These are phyloP conservation scores for Phainopepla nitens DNA, from an alignment of 2,113 vertebrate genomes.

Conservation along the genomic window DNA sequence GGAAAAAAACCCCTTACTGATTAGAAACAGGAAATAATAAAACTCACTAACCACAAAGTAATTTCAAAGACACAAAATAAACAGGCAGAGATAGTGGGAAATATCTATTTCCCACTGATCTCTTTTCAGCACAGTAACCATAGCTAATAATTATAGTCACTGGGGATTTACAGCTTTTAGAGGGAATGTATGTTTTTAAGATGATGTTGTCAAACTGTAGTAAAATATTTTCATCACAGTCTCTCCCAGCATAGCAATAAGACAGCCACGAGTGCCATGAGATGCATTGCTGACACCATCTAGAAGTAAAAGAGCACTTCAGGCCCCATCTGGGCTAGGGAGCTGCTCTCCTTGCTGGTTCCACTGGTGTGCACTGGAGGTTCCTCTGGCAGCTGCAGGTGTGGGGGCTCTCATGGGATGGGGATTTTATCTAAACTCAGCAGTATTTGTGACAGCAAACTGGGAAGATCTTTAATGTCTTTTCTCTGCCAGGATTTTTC, in stretches of 20 bases:
- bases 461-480: background rate
- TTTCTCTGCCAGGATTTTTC: background rate
- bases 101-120: background rate
- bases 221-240: background rate
- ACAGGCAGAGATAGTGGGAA: background rate
- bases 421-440: background rate
- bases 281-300: background rate
- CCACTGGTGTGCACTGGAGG: accelerated
- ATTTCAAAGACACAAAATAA: background rate
- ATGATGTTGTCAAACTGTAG: background rate
- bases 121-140: background rate
- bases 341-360: background rate
- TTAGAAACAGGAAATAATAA: conserved; percentile 38
- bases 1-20: background rate
- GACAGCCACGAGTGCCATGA: background rate
- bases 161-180: background rate
- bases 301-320: background rate
- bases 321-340: background rate
- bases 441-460: background rate
- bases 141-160: background rate
- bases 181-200: background rate
- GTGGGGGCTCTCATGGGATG: background rate
- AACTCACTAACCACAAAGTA: conserved; percentile 6
- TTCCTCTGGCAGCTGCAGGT: background rate
- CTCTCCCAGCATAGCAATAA: background rate